A percentile compares a stretch with the other conserved stretches of the same genome.
phyloP scores from a whole-genome alignment of 92 coral and sea anemone species.

The Virgularia gustaviana region DNA sequence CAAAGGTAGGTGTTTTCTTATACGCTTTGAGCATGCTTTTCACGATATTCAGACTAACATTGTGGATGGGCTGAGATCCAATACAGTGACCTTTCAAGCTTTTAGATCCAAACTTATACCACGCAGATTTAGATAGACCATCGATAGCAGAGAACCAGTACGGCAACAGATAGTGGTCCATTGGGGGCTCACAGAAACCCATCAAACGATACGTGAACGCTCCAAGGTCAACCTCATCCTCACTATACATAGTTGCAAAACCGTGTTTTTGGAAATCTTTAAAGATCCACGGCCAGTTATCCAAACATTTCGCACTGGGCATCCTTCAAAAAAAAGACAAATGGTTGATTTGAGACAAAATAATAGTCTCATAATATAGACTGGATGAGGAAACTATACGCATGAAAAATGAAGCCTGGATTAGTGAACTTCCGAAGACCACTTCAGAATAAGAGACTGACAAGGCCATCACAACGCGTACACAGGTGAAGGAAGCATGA shows the following conservation, averaged over 20 bases:
- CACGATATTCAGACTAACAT: conserved; percentile 56
- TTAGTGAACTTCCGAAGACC: no score
- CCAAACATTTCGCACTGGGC: conserved; percentile 40
- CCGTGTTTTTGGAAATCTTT: conserved; percentile 59
- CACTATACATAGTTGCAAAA: conserved; percentile 67
- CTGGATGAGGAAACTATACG: no score
- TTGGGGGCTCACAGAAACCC: conserved; percentile 68
- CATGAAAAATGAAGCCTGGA: no score
- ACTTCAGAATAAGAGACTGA: no score
- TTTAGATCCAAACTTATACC: conserved; percentile 24
- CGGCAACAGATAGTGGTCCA: conserved; percentile 73
- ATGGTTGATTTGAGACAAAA: not conserved
- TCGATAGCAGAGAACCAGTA: conserved; percentile 64
- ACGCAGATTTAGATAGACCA: not conserved
- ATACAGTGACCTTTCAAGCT: conserved; percentile 49
- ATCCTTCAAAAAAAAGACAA: not conserved
- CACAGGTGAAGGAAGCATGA: no score
- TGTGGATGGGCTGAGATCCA: conserved; percentile 61
- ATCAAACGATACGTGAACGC: conserved; percentile 66
- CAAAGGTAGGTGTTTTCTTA: conserved; percentile 62
- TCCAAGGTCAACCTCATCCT: conserved; percentile 62
- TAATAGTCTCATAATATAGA: no score
- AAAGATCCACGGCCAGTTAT: conserved; percentile 76
- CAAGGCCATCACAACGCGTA: no score
- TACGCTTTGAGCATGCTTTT: conserved; percentile 57